Conservation (phyloP, 2,113 vertebrate species). For the Halcyon malimbica region DNA sequence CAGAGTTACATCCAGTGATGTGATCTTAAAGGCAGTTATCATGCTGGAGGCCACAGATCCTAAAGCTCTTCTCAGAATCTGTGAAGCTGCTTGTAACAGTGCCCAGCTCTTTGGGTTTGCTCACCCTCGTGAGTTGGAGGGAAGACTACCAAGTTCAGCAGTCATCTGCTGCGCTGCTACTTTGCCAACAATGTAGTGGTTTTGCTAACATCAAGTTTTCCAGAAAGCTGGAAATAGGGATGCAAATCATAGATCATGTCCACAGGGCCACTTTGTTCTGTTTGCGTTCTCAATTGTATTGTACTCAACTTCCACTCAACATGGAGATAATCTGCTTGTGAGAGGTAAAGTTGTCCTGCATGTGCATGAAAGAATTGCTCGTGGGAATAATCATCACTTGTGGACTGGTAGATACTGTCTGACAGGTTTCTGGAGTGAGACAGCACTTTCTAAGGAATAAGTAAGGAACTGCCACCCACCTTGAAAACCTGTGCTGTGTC, state of each 20-base stretch:
- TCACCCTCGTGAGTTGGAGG: background rate
- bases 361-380: accelerated
- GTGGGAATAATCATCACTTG: background rate
- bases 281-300: accelerated
- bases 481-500: background rate
- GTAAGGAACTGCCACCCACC: background rate
- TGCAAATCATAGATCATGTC: no score
- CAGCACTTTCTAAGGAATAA: background rate
- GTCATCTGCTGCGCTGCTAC: background rate
- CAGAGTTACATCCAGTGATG: background rate
- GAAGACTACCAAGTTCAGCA: background rate
- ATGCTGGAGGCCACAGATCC: background rate
- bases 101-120: background rate
- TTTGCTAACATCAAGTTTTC: background rate
- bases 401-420: background rate
- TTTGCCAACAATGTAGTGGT: accelerated
- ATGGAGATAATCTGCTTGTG: accelerated
- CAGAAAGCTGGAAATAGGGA: background rate
- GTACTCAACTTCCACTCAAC: background rate
- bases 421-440: background rate
- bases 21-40: background rate
- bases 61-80: background rate
- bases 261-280: accelerated
- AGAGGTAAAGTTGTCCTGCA: background rate
- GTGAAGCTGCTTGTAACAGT: background rate